phyloP scores from a whole-genome alignment of 2,888 invertebrate genomes.

The Eutolmus rufibarbis region DNA sequence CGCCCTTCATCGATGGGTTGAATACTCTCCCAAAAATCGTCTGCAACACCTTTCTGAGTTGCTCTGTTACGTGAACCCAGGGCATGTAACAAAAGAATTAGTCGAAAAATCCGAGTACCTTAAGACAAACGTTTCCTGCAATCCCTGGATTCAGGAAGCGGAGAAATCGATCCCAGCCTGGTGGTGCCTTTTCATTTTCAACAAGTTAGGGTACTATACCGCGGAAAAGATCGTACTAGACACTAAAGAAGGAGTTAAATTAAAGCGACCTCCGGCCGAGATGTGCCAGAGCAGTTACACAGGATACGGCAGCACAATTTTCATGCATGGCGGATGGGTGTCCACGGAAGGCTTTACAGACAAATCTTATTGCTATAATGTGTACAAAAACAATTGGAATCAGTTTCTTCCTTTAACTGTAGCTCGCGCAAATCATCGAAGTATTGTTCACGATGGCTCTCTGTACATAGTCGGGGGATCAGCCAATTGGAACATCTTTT shows the following conservation, averaged over 20 bases:
- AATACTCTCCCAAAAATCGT: slow-evolving; percentile 42
- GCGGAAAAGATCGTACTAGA: slow-evolving; percentile 32
- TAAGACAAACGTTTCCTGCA: background rate
- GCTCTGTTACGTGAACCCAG: slow-evolving; percentile 36
- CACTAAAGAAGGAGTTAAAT: slow-evolving; percentile 15
- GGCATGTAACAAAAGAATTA: slow-evolving; percentile 42
- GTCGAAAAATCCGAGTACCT: slow-evolving; percentile 11
- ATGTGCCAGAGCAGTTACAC: slow-evolving; percentile 42
- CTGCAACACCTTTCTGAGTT: slow-evolving; percentile 42
- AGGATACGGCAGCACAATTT: slow-evolving; percentile 45
- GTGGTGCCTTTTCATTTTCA: background rate
- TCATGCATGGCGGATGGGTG: slow-evolving; percentile 48
- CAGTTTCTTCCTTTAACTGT: slow-evolving; percentile 46
- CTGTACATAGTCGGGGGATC: slow-evolving; percentile 48
- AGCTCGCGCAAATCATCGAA: slow-evolving; percentile 48
- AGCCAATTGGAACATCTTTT: slow-evolving; percentile 37
- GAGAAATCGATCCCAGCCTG: background rate
- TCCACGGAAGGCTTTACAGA: background rate
- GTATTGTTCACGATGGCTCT: slow-evolving; percentile 39
- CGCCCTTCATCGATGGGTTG: slow-evolving; percentile 46
- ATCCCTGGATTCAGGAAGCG: background rate
- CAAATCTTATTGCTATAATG: slow-evolving; percentile 42
- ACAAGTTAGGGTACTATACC: slow-evolving; percentile 21
- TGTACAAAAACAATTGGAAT: slow-evolving; percentile 46
- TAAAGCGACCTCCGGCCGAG: background rate